Evolutionary conservation across 2,888 invertebrate species (phyloP).

Genomic region (Brachyopa scutellaris): DNA sequence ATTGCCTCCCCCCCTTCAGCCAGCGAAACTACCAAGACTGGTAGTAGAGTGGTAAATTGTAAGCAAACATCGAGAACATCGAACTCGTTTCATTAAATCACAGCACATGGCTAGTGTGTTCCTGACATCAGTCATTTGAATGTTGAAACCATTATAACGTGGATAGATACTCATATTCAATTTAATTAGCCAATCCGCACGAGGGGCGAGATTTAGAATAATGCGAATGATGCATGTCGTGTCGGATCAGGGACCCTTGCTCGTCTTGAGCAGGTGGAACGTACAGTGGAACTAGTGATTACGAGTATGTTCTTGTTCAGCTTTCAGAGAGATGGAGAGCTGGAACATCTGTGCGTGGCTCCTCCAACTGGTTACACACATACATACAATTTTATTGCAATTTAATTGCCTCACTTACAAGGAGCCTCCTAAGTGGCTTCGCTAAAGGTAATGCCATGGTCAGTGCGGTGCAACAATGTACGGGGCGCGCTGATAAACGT

Average conservation of each 20-base stretch:
- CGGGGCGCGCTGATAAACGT: not conserved
- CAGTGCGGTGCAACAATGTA: not conserved
- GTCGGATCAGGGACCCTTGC: not conserved
- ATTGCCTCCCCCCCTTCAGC: not conserved
- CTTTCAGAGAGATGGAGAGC: not conserved
- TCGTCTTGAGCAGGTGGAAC: slow-evolving; percentile 13
- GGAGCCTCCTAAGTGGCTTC: not conserved
- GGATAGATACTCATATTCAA: slow-evolving; percentile 58
- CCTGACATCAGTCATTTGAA: slow-evolving; percentile 64
- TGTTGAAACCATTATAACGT: slow-evolving; percentile 43
- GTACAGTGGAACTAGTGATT: slow-evolving; percentile 6
- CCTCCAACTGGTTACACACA: slow-evolving; percentile 37
- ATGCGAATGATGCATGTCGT: slow-evolving; percentile 34
- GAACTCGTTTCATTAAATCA: slow-evolving; percentile 51
- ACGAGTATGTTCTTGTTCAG: slow-evolving; percentile 9
- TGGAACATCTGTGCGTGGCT: slow-evolving; percentile 45
- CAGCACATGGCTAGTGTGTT: slow-evolving; percentile 45
- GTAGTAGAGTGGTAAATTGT: slow-evolving; percentile 10
- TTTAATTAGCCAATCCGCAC: slow-evolving; percentile 52
- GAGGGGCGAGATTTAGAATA: slow-evolving; percentile 30
- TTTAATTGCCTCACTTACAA: slow-evolving; percentile 66
- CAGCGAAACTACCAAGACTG: not conserved
- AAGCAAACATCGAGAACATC: slow-evolving; percentile 3
- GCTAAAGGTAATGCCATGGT: slow-evolving; percentile 35
- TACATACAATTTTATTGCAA: slow-evolving; percentile 61